Percentiles rank a stretch among this genome's conserved stretches.
These are phyloP conservation scores for Drosophila helvetica DNA, from an alignment of 2,888 invertebrate species.

Conservation along the genomic window DNA sequence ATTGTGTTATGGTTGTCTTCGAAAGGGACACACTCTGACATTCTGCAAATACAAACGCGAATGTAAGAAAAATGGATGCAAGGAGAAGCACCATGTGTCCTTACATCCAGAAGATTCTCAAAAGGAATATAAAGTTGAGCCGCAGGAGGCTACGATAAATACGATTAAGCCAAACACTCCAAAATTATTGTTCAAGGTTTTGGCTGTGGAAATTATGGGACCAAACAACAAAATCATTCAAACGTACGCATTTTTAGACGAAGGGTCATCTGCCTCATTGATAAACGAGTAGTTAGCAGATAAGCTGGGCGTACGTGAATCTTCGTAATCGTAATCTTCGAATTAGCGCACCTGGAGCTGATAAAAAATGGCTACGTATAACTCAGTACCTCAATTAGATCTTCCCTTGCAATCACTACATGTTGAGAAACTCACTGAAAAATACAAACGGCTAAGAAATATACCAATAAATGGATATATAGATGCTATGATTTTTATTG, in stretches of 20 bases:
- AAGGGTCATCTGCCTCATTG: too few relatives aligned
- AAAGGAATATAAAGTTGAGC: neutral
- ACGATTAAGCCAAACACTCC: too few relatives aligned
- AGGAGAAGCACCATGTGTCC: neutral
- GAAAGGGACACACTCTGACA: neutral
- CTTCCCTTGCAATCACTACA: conserved; percentile 1
- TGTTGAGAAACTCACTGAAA: neutral
- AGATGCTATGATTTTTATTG: too few relatives aligned
- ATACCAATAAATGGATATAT: too few relatives aligned
- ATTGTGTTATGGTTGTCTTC: neutral
- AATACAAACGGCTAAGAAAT: too few relatives aligned
- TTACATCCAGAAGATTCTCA: neutral
- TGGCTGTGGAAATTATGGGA: too few relatives aligned
- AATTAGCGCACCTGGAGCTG: neutral
- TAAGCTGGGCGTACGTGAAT: too few relatives aligned
- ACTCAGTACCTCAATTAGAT: conserved; percentile 5
- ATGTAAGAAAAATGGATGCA: conserved; percentile 2
- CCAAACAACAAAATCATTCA: too few relatives aligned
- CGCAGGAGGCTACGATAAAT: neutral
- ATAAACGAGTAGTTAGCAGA: too few relatives aligned
- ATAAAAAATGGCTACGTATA: conserved; percentile 1
- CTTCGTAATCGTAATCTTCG: too few relatives aligned
- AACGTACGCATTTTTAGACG: too few relatives aligned
- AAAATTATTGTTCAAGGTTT: too few relatives aligned
- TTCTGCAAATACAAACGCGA: neutral